A percentile compares a stretch with the other conserved stretches of the same genome.
Conservation (phyloP, 2,113 vertebrate genomes). For the Aspiorhynchus laticeps region DNA sequence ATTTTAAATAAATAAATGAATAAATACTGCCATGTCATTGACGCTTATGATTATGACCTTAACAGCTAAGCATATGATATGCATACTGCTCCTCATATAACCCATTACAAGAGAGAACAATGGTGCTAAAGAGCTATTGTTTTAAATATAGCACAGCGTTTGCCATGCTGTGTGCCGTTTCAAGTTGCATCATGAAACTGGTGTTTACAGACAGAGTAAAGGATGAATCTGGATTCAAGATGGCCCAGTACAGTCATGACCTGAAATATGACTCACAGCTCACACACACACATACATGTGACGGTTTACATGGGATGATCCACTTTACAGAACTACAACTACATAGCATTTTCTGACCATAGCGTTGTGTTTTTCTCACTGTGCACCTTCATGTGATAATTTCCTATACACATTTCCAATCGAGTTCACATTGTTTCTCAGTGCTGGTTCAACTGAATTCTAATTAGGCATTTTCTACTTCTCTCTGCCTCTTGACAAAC, state of each 20-base stretch:
- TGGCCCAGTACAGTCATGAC: constrained; percentile 19
- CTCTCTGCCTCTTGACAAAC: constrained; percentile 20
- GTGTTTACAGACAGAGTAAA: constrained; percentile 44
- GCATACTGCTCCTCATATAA: constrained; percentile 28
- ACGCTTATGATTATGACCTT: constrained; percentile 12
- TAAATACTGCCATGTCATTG: neutral
- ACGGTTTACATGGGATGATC: neutral
- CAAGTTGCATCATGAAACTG: constrained; percentile 49
- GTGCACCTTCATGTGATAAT: neutral
- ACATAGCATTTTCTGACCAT: neutral
- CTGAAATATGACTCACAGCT: constrained; percentile 8
- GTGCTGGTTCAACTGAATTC: constrained; percentile 11
- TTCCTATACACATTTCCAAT: neutral
- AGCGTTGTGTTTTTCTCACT: neutral
- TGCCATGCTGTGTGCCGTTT: constrained; percentile 35
- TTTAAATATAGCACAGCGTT: constrained; percentile 30
- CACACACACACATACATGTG: neutral
- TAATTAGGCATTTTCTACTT: constrained; percentile 25
- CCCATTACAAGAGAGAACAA: constrained; percentile 32
- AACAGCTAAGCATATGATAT: neutral
- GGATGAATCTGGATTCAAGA: neutral
- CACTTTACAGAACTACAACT: neutral
- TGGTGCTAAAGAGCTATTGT: constrained; percentile 30
- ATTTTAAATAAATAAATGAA: neutral
- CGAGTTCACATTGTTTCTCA: neutral